Percentiles rank a stretch among this genome's conserved stretches.
Evolutionary conservation across 2,888 invertebrate species (phyloP).

Genomic region (Phyto melanocephala): DNA sequence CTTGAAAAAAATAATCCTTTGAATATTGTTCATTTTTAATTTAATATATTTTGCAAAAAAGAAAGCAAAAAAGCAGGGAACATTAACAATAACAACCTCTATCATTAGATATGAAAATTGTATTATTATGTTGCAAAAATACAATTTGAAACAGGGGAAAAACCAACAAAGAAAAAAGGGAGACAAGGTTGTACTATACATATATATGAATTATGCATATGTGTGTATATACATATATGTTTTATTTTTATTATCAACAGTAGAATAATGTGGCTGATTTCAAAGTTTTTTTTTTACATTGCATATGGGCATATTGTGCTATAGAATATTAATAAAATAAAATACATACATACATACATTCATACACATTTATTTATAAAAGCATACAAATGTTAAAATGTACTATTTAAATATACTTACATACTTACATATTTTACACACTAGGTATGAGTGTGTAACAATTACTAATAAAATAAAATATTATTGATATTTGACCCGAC

Average conservation of each 20-base stretch:
- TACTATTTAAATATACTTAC: no score
- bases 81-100: slow-evolving; percentile 41
- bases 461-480: slow-evolving; percentile 51
- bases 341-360: neutral
- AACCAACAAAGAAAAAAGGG: neutral
- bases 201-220: no score
- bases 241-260: slow-evolving; percentile 18
- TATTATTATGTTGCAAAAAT: slow-evolving; percentile 29
- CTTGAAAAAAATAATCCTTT: neutral
- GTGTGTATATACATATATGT: no score
- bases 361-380: neutral
- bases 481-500: slow-evolving; percentile 45
- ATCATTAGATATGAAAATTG: slow-evolving; percentile 49
- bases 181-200: neutral
- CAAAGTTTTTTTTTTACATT: neutral
- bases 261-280: slow-evolving; percentile 7
- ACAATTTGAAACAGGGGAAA: slow-evolving; percentile 1
- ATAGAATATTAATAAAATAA: slow-evolving; percentile 41
- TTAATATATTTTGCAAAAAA: neutral
- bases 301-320: slow-evolving; percentile 40
- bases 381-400: no score
- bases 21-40: slow-evolving; percentile 11
- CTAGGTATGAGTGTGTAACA: slow-evolving; percentile 18
- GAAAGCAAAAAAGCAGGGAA: neutral
- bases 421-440: neutral